Conservation (phyloP, 2,888 invertebrate species). For the Phaedon cochleariae region DNA sequence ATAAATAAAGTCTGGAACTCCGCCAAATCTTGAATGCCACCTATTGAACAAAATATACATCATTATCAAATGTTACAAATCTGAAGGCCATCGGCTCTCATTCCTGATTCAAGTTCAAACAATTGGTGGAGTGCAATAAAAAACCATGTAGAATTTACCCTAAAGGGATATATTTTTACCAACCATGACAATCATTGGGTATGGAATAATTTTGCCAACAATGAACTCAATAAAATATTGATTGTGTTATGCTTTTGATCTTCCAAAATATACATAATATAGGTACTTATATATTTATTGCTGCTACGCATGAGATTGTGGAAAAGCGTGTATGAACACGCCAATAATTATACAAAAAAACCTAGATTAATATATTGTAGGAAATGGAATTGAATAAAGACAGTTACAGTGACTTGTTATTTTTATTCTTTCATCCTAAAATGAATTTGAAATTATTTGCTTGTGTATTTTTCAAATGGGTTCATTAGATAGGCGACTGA, state of each 20-base stretch:
- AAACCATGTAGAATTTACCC: background rate
- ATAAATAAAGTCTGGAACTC: background rate
- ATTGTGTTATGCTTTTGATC: constrained; percentile 26
- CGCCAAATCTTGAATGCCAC: background rate
- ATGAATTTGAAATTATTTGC: too few species aligned
- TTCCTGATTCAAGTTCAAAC: background rate
- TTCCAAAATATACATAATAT: constrained; percentile 32
- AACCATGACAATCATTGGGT: constrained; percentile 30
- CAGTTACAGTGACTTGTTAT: constrained; percentile 50
- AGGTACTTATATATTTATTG: constrained; percentile 55
- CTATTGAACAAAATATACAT: background rate
- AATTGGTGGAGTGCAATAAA: background rate
- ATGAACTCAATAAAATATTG: constrained; percentile 19
- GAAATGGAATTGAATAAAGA: constrained; percentile 63
- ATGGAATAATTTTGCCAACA: constrained; percentile 17
- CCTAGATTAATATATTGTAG: constrained; percentile 54
- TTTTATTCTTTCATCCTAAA: constrained; percentile 11
- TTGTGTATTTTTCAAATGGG: too few species aligned
- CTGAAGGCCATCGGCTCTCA: background rate
- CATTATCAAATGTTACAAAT: background rate
- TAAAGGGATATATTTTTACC: background rate
- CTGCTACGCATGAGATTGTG: constrained; percentile 57
- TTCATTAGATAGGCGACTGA: too few species aligned
- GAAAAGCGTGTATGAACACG: constrained; percentile 52
- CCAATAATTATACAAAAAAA: constrained; percentile 53